These are phyloP conservation scores for Andrena trimmerana DNA, from an alignment of 2,888 invertebrate genomes.

Conservation along the genomic window DNA sequence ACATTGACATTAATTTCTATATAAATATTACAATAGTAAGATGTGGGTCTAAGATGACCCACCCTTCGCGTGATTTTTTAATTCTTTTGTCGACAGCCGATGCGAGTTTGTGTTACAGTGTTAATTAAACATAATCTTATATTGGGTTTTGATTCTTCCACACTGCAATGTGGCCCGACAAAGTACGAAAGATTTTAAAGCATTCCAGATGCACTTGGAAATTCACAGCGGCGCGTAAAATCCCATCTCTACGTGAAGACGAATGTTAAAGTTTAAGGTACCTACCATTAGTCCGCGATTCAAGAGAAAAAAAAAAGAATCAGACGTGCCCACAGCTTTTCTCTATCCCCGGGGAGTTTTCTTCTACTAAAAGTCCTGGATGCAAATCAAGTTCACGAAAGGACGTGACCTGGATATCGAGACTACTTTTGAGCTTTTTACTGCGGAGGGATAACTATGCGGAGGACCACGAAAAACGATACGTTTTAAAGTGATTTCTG, in stretches of 20 bases:
- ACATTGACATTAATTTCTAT: too few relatives aligned
- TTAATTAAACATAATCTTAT: neutral
- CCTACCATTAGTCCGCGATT: constrained; percentile 36
- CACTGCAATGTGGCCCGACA: neutral
- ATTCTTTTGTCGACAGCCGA: too few relatives aligned
- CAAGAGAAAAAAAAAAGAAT: neutral
- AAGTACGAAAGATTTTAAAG: constrained; percentile 7
- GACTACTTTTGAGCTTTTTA: constrained; percentile 4
- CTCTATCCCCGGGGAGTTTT: constrained; percentile 9
- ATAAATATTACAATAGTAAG: too few relatives aligned
- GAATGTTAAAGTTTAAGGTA: constrained; percentile 13
- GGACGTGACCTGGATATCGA: constrained; percentile 57
- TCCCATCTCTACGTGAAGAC: neutral
- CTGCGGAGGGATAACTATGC: constrained; percentile 14
- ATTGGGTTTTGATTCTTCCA: neutral
- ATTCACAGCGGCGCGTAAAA: constrained; percentile 12
- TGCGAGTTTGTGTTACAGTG: neutral
- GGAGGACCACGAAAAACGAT: constrained; percentile 16
- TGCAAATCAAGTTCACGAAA: constrained; percentile 57
- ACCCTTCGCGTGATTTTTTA: too few relatives aligned
- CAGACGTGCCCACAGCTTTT: constrained; percentile 15
- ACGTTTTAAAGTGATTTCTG: constrained; percentile 20
- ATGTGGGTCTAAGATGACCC: too few relatives aligned
- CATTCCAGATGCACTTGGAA: constrained; percentile 28
- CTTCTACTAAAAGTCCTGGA: constrained; percentile 30